phyloP scores from a whole-genome alignment of 2,797 vertebrate genomes.

The Antrozous pallidus region DNA sequence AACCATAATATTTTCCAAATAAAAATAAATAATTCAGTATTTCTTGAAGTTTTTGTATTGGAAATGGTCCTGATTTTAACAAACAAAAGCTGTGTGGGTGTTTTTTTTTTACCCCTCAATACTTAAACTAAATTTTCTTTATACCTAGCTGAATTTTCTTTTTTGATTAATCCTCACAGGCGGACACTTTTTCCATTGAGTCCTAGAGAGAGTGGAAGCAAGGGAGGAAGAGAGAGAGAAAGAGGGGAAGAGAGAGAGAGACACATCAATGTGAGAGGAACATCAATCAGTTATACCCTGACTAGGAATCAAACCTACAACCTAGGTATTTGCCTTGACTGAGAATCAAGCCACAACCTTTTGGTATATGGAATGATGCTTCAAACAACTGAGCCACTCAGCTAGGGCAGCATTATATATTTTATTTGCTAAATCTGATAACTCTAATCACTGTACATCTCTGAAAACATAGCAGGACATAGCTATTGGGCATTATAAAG shows the following conservation, averaged over 20 bases:
- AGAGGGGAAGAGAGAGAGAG: neutral
- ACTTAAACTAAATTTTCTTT: neutral
- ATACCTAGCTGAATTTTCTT: neutral
- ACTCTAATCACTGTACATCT: neutral
- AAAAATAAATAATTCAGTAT: conserved; percentile 69
- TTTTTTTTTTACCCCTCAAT: neutral
- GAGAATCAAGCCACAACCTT: neutral
- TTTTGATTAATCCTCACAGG: too few species aligned
- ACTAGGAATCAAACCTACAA: neutral
- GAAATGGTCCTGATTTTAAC: conserved; percentile 26
- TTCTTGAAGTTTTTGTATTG: conserved; percentile 52
- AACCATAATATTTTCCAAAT: conserved; percentile 65
- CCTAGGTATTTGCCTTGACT: neutral
- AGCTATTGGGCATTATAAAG: neutral
- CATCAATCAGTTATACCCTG: too few species aligned
- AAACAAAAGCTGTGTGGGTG: neutral
- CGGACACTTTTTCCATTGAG: too few species aligned
- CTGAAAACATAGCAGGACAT: neutral
- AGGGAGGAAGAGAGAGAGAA: neutral
- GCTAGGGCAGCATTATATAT: neutral
- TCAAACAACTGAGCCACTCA: neutral
- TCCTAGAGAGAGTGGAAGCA: too few species aligned
- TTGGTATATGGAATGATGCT: neutral
- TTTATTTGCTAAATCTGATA: conserved; percentile 2
- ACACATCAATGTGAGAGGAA: neutral